Evolutionary conservation across 2,888 invertebrate genomes (phyloP).

Genomic region (Morpho helenor): DNA sequence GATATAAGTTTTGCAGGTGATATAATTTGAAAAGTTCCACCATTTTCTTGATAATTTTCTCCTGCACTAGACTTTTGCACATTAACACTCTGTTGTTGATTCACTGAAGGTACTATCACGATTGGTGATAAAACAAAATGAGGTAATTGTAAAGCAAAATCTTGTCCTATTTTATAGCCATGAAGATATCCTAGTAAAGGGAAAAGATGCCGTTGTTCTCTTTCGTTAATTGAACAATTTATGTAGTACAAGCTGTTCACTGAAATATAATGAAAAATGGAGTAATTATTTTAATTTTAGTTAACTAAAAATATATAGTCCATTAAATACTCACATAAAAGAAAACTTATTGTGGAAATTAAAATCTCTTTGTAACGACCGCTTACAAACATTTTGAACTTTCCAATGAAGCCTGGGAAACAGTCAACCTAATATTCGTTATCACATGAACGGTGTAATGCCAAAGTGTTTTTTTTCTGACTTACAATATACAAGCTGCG

Average conservation of each 20-base stretch:
- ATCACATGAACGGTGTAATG: slow-evolving; percentile 33
- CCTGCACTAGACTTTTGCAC: slow-evolving; percentile 31
- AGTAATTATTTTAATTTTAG: not conserved
- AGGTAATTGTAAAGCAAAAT: slow-evolving; percentile 33
- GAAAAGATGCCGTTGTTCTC: slow-evolving; percentile 31
- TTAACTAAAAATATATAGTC: not conserved
- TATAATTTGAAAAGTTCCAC: slow-evolving; percentile 28
- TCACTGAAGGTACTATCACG: slow-evolving; percentile 39
- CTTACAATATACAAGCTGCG: too few species aligned
- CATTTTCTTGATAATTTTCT: slow-evolving; percentile 35
- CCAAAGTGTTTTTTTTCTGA: slow-evolving; percentile 22
- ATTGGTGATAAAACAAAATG: slow-evolving; percentile 37
- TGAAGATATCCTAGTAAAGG: slow-evolving; percentile 37
- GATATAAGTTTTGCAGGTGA: slow-evolving; percentile 26
- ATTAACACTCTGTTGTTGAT: slow-evolving; percentile 40
- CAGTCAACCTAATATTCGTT: slow-evolving; percentile 22
- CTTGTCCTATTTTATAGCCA: slow-evolving; percentile 38
- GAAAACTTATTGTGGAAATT: slow-evolving; percentile 27
- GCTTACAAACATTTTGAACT: slow-evolving; percentile 45
- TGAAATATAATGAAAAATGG: slow-evolving; percentile 27
- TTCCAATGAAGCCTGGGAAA: slow-evolving; percentile 37
- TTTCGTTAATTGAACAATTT: slow-evolving; percentile 12
- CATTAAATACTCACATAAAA: slow-evolving; percentile 31
- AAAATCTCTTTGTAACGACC: slow-evolving; percentile 35
- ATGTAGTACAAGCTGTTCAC: slow-evolving; percentile 20